These are phyloP conservation scores for Sycophaga agraensis DNA, from an alignment of 1,140 invertebrate species.

Conservation along the genomic window DNA sequence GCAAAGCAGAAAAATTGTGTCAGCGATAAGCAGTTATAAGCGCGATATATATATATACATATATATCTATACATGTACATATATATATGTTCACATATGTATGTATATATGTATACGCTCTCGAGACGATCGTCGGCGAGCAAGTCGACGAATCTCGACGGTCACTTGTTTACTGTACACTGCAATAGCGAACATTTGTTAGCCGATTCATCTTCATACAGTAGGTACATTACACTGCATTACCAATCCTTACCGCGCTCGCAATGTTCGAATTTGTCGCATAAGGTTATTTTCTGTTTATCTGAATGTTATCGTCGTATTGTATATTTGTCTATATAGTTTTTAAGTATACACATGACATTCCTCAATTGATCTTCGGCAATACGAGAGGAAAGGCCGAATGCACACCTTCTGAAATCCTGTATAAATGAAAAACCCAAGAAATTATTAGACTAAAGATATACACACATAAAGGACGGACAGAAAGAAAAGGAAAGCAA, in stretches of 20 bases:
- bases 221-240: slow-evolving; percentile 40
- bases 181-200: slow-evolving; percentile 18
- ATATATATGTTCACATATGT: too few relatives aligned
- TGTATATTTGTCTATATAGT: slow-evolving; percentile 29
- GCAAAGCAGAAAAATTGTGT: slow-evolving; percentile 22
- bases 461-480: neutral
- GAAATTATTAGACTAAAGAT: slow-evolving; percentile 16
- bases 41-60: too few relatives aligned
- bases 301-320: slow-evolving; percentile 42
- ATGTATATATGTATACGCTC: neutral
- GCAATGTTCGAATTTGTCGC: slow-evolving; percentile 51
- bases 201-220: slow-evolving; percentile 39
- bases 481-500: neutral
- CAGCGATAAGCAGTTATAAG: slow-evolving; percentile 27
- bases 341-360: neutral
- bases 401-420: neutral
- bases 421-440: slow-evolving; percentile 23
- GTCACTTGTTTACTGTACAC: slow-evolving; percentile 38
- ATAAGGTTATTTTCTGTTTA: slow-evolving; percentile 42
- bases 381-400: neutral
- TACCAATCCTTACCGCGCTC: slow-evolving; percentile 48
- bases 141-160: slow-evolving; percentile 40
- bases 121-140: slow-evolving; percentile 32
- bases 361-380: too few relatives aligned
- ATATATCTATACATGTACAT: too few relatives aligned